These are phyloP conservation scores for Laticauda laticaudata DNA, from an alignment of 2,113 vertebrate genomes.

Conservation along the genomic window DNA sequence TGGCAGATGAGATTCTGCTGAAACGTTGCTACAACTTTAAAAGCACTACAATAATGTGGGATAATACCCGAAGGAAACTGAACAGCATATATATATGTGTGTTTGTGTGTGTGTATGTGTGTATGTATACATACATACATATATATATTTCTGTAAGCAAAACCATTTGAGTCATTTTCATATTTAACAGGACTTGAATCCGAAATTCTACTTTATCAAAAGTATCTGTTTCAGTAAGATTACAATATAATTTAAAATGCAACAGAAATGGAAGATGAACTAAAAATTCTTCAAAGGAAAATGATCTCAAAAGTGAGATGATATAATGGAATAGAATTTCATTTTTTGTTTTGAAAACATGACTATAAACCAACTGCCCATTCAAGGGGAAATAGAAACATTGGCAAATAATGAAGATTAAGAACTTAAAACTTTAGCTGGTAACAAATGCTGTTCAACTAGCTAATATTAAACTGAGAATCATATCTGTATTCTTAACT, in stretches of 20 bases:
- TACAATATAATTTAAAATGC: conserved; percentile 36
- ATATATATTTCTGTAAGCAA: neutral
- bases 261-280: neutral
- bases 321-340: neutral
- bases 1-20: no score
- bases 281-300: neutral
- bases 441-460: neutral
- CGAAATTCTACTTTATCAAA: conserved; percentile 10
- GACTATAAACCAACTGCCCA: neutral
- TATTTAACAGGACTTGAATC: neutral
- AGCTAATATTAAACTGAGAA: neutral
- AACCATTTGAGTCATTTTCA: conserved; percentile 12
- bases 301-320: neutral
- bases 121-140: no score
- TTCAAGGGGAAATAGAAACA: neutral
- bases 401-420: neutral
- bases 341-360: conserved; percentile 17
- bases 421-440: conserved; percentile 4
- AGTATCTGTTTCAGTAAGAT: conserved; percentile 4
- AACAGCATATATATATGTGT: no score
- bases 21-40: no score
- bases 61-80: no score
- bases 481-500: neutral
- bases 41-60: no score
- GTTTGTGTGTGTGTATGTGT: no score